These are phyloP conservation scores for Elymnias hypermnestra DNA, from an alignment of 1,140 invertebrate genomes.

Conservation along the genomic window DNA sequence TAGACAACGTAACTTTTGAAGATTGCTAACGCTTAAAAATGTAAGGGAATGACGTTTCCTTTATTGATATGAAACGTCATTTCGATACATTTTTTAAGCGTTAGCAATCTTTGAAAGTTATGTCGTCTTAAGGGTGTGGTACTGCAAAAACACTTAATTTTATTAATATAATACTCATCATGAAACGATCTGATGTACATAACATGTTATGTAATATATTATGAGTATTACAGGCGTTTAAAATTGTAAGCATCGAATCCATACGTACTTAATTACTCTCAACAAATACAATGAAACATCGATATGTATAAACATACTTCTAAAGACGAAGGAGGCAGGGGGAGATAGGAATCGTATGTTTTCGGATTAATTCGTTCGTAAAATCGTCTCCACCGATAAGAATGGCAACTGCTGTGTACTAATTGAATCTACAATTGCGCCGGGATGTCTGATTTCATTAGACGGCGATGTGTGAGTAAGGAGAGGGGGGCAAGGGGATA, in stretches of 20 bases:
- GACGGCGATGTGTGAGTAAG: conserved; percentile 45
- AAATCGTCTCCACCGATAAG: conserved; percentile 73
- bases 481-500: conserved; percentile 26
- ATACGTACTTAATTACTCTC: conserved; percentile 59
- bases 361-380: conserved; percentile 75
- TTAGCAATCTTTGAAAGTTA: no score
- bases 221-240: no score
- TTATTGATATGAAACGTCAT: no score
- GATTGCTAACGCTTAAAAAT: no score
- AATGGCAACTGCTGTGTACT: conserved; percentile 70
- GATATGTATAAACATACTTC: conserved; percentile 40
- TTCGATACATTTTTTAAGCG: no score
- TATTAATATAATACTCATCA: no score
- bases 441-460: conserved; percentile 71
- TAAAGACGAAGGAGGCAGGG: conserved; percentile 45
- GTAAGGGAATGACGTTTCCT: no score
- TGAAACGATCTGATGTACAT: no score
- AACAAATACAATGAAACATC: conserved; percentile 59
- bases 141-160: no score
- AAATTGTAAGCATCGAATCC: conserved; percentile 18
- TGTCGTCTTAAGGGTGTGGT: no score
- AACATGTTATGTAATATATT: no score
- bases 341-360: conserved; percentile 71
- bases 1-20: no score
- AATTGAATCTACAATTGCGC: conserved; percentile 73